Percentiles rank a stretch among this genome's conserved stretches.
Conservation (phyloP, 2,888 invertebrate genomes). For the Hipparchia semele region DNA sequence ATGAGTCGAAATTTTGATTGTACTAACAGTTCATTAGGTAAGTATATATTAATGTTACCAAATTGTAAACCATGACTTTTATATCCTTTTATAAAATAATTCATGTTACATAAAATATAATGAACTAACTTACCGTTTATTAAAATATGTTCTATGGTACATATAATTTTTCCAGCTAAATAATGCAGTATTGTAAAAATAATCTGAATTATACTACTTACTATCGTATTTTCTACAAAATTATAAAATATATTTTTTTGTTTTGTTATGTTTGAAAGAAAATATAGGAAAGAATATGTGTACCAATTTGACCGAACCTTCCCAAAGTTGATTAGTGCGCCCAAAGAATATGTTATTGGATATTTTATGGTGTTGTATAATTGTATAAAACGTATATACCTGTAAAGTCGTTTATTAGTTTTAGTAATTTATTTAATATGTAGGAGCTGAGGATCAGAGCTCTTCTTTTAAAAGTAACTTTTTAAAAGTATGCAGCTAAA, state of each 20-base stretch:
- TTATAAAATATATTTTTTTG: neutral
- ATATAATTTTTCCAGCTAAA: constrained; percentile 24
- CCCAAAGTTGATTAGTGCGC: constrained; percentile 77
- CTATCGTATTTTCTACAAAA: neutral
- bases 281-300: constrained; percentile 29
- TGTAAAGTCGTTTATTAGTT: constrained; percentile 76
- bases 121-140: constrained; percentile 20
- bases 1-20: constrained; percentile 29
- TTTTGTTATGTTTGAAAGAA: constrained; percentile 1
- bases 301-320: constrained; percentile 32
- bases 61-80: constrained; percentile 67
- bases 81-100: constrained; percentile 62
- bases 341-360: constrained; percentile 80
- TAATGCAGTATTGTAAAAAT: constrained; percentile 5
- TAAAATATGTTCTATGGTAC: constrained; percentile 23
- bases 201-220: neutral
- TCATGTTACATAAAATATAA: constrained; percentile 19
- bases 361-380: constrained; percentile 75
- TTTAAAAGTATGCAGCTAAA: constrained; percentile 73
- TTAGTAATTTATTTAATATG: constrained; percentile 78
- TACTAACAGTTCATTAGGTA: constrained; percentile 36
- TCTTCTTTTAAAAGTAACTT: constrained; percentile 76
- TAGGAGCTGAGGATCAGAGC: constrained; percentile 60
- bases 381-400: constrained; percentile 79
- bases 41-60: constrained; percentile 49